Evolutionary conservation across 2,888 invertebrate genomes (phyloP).

Genomic region (Lasioglossum vierecki): DNA sequence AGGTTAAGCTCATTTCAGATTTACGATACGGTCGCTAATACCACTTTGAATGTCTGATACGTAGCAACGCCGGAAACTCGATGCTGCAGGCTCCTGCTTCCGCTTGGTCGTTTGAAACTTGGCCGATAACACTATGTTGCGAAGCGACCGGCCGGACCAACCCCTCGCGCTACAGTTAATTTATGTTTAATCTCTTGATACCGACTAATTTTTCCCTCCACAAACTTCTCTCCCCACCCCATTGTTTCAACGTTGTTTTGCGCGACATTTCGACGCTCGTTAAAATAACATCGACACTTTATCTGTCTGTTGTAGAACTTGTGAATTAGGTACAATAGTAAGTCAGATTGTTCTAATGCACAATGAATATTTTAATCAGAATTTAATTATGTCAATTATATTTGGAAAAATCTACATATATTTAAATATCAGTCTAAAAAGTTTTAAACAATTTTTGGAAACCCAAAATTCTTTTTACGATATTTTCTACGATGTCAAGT

Average conservation of each 20-base stretch:
- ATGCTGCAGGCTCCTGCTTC: conserved; percentile 47
- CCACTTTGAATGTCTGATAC: conserved; percentile 67
- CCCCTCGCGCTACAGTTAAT: conserved; percentile 46
- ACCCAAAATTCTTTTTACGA: neutral
- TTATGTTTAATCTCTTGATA: conserved; percentile 59
- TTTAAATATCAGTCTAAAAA: neutral
- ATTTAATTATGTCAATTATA: too few relatives aligned
- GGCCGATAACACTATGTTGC: conserved; percentile 62
- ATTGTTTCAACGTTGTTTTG: neutral
- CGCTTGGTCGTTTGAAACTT: conserved; percentile 55
- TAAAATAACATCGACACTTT: neutral
- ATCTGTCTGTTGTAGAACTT: neutral
- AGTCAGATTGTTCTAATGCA: neutral
- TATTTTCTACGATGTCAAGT: neutral
- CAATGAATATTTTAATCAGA: too few relatives aligned
- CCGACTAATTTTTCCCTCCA: conserved; percentile 45
- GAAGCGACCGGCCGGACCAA: conserved; percentile 34
- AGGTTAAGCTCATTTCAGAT: conserved; percentile 56
- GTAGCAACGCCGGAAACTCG: conserved; percentile 59
- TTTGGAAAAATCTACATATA: too few relatives aligned
- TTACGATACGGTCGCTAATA: conserved; percentile 62
- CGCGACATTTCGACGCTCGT: neutral
- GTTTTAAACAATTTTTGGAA: neutral
- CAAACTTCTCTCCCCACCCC: neutral
- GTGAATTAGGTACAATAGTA: neutral